Conservation (phyloP, 2,113 vertebrate species). For the Ursus arctos region DNA sequence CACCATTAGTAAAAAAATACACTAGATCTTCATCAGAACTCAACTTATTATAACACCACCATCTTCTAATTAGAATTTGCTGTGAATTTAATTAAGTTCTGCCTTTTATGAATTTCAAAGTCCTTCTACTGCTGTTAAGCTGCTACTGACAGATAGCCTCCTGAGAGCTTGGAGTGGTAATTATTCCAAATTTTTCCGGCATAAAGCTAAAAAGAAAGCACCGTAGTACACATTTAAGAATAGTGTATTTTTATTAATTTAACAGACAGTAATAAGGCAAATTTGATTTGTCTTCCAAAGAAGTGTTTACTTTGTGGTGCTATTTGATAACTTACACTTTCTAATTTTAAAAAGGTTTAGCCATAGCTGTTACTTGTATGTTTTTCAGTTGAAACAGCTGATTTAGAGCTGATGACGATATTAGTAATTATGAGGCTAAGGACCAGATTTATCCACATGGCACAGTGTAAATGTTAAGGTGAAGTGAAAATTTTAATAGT, state of each 20-base stretch:
- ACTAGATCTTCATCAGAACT: neutral
- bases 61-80: slow-evolving; percentile 13
- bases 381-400: neutral
- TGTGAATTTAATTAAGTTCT: slow-evolving; percentile 47
- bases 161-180: neutral
- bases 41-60: neutral
- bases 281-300: neutral
- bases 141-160: neutral
- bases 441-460: neutral
- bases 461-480: neutral
- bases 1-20: neutral
- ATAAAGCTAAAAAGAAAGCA: slow-evolving; percentile 47
- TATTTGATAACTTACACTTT: slow-evolving; percentile 32
- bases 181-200: slow-evolving; percentile 14
- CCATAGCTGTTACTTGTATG: neutral
- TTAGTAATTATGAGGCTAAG: neutral
- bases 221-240: neutral
- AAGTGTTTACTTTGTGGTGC: slow-evolving; percentile 9
- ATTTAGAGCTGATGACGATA: neutral
- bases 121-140: neutral
- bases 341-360: slow-evolving; percentile 27
- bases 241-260: neutral
- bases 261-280: neutral
- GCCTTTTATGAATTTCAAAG: slow-evolving; percentile 3
- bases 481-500: neutral